Conservation (phyloP, 2,888 invertebrate genomes). For the Drosophila quinaria region DNA sequence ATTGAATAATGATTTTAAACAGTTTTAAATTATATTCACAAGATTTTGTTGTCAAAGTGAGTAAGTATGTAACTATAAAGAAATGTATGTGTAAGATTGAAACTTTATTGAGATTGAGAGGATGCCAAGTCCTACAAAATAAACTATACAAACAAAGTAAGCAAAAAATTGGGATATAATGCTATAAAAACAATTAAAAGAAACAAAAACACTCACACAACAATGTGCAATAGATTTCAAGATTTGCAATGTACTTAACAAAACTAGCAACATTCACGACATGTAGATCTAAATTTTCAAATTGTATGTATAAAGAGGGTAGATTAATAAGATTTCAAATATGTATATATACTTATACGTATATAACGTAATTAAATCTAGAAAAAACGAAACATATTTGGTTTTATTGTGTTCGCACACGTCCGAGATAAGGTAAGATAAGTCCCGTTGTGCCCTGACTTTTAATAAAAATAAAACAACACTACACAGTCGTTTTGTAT, state of each 20-base stretch:
- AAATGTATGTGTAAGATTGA: constrained; percentile 8
- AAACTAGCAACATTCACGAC: constrained; percentile 40
- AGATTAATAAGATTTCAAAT: constrained; percentile 48
- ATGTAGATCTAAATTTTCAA: constrained; percentile 44
- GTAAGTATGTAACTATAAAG: not conserved
- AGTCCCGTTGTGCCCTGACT: not conserved
- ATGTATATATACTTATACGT: constrained; percentile 56
- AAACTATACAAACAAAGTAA: constrained; percentile 1
- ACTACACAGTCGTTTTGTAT: no score
- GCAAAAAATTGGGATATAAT: not conserved
- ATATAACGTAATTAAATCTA: constrained; percentile 47
- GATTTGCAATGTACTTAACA: constrained; percentile 14
- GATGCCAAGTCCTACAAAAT: constrained; percentile 2
- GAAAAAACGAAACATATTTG: constrained; percentile 19
- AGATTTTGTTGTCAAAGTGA: constrained; percentile 1
- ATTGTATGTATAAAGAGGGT: constrained; percentile 53
- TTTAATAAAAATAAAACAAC: not conserved
- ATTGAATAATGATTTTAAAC: not conserved
- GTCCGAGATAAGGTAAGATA: not conserved
- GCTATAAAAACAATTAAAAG: not conserved
- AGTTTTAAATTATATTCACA: not conserved
- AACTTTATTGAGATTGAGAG: constrained; percentile 5
- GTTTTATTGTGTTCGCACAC: constrained; percentile 7
- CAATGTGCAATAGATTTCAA: constrained; percentile 40
- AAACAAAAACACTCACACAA: constrained; percentile 5